Base-by-base conservation (phyloP, 2,888 invertebrate genomes). In the Morinoia aosen region DNA sequence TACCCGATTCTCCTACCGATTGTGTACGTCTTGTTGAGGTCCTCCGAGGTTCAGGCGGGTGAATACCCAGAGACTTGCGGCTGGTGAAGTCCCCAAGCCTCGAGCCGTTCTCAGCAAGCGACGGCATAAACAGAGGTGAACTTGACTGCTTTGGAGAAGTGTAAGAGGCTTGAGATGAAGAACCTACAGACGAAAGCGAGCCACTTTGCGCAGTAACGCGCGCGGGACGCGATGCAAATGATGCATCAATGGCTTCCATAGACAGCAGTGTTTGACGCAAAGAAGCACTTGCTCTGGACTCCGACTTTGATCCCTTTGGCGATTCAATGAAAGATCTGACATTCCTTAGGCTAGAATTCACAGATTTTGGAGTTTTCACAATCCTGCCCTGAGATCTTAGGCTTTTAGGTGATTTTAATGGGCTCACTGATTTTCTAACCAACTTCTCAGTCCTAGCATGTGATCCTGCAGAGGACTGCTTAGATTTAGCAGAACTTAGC, bases 51-150 rank as follows among this genome's bases (percentile, higher is more conserved):
- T 58, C 57, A 57, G 93, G 10, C 14, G 56, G 57, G 5, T 56
- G 93, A 57, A 93, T 93, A 93, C 93, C 93, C n/a, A 95, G n/a
- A 11, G 95, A 95, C 39, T 95, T 95, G 25, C 95, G 48, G 48
- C 64, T 76, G 10, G 93, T 93, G 48, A 93, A 93, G 12, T 93
- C 93, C 11, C 93, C 93, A 93, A 93, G 56, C 61, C 95, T 61
- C 11, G 64, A 61, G 56, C 95, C 95, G 19, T 95, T 95, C 58
- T 58, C 91, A 64, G 56, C 61, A 56, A 64, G 93, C n/a, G 61
- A 58, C 19, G 88, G 95, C 57, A 90, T 91, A 56, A 95, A 95
- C 4, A 88, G 58, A 33, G 94, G n/a, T 19, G 94, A 39, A 19
- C 61, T 96, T 25, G 90, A 33, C 48, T 40, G 58, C 64, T 95